Conservation (phyloP, 1,140 invertebrate species). For the Lerema accius region DNA sequence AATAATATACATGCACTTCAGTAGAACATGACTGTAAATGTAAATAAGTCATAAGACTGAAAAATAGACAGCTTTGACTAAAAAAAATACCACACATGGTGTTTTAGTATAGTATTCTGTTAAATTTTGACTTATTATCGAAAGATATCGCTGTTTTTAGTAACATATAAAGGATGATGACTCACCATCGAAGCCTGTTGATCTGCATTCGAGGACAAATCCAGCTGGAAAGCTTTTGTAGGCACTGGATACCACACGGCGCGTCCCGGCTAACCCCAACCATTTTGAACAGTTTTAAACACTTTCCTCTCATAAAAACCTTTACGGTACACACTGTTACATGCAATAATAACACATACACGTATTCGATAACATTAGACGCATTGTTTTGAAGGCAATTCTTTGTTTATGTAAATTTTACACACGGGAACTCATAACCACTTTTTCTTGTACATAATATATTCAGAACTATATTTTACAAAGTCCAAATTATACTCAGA, state of each 20-base stretch:
- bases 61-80: too few relatives aligned
- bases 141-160: too few relatives aligned
- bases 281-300: conserved; percentile 69
- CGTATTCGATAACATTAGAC: conserved; percentile 20
- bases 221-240: conserved; percentile 78
- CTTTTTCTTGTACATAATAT: neutral
- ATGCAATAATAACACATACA: conserved; percentile 44
- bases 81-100: too few relatives aligned
- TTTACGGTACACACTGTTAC: conserved; percentile 30
- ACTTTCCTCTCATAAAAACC: conserved; percentile 53
- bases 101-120: too few relatives aligned
- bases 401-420: conserved; percentile 48
- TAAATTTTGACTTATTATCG: too few relatives aligned
- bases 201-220: conserved; percentile 83
- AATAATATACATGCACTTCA: too few relatives aligned
- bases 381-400: conserved; percentile 42
- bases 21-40: too few relatives aligned
- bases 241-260: conserved; percentile 82
- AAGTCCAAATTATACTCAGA: conserved; percentile 22
- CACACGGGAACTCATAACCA: neutral
- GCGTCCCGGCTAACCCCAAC: conserved; percentile 77
- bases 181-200: conserved; percentile 84
- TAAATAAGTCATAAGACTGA: too few relatives aligned
- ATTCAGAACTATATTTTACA: conserved; percentile 11
- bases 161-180: conserved; percentile 23